Base-by-base conservation (phyloP, 2,113 vertebrate genomes). In the Rhinolophus sinicus region DNA sequence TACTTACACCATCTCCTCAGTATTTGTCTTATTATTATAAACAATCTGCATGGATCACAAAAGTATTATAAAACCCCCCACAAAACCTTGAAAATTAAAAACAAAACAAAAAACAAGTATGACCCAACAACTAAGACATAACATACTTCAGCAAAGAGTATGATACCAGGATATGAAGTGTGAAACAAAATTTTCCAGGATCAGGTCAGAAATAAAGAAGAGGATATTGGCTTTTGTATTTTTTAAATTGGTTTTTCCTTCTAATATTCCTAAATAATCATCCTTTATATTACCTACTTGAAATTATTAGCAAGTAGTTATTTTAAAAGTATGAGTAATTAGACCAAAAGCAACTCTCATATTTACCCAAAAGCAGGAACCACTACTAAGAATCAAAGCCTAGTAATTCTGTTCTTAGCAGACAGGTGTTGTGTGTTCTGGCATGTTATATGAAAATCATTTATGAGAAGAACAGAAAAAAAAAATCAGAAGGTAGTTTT, bases 391-490 rank as follows among this genome's bases (percentile, higher is more conserved):
- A 97, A 96, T 93, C 93, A 94, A 96, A 95, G 97, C 86, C 96
- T 91, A 97, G 94, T 96, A 97, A 97, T 96, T 96, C 93, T 95
- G 97, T 93, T 94, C 96, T 96, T 96, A 93, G 93, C 81, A 78
- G 95, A 96, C 97, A 98, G 97, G 96, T 98, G 97, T 35, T 97
- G 77, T 96, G 92, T 97, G 82, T 97, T 96, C 96, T 97, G 94
- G 75, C 73, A 94, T 97, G 96, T 69, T 97, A 84, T 97, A 98
- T 97, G 97, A 97, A 98, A 98, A 98, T 98, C 96, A 98, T 62
- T 97, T 98, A 98, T 97, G 97, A 98, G 97, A 98, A 98, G 96
- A 95, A 97, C 96, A 96, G 96, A 65, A 94, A 89, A 95, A 95
- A 93, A 95, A 95, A 96, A 94, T 93, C 30, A 92, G 90, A 97